A percentile compares a stretch with the other conserved stretches of the same genome.
phyloP scores from a whole-genome alignment of 1,140 invertebrate genomes.

The Aphelenchoides besseyi region DNA sequence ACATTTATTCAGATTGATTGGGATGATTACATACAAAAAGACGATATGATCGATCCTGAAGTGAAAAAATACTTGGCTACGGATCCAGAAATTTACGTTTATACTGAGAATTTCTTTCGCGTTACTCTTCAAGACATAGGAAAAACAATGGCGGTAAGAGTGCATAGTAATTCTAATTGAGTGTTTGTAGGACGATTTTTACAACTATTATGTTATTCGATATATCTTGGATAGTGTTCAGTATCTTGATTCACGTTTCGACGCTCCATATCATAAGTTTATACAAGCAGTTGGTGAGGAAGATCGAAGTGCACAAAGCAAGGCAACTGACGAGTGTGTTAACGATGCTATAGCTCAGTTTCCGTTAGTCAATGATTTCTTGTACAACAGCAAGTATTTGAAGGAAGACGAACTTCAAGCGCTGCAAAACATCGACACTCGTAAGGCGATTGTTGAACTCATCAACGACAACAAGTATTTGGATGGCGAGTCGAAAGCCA shows the following conservation, averaged over 20 bases:
- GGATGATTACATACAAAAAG: neutral
- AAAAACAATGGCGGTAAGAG: neutral
- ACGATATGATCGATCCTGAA: neutral
- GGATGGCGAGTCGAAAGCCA: neutral
- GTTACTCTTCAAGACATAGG: neutral
- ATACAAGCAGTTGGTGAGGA: neutral
- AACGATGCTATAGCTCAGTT: neutral
- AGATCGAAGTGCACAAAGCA: neutral
- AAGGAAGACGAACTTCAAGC: neutral
- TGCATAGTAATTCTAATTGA: no score
- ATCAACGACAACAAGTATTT: neutral
- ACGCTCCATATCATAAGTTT: neutral
- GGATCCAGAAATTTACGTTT: neutral
- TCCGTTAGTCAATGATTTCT: neutral
- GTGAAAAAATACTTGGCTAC: neutral
- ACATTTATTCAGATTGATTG: neutral
- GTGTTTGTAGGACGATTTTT: no score
- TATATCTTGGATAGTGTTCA: neutral
- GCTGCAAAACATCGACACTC: neutral
- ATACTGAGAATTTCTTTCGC: neutral
- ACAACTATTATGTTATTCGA: neutral
- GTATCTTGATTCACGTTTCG: neutral
- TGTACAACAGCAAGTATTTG: neutral
- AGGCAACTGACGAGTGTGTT: neutral
- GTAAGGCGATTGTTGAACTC: neutral